Evolutionary conservation across 2,113 vertebrate species (phyloP), one percentile per base, ranked within the genome.

Genomic region (Nipponia nippon): DNA sequence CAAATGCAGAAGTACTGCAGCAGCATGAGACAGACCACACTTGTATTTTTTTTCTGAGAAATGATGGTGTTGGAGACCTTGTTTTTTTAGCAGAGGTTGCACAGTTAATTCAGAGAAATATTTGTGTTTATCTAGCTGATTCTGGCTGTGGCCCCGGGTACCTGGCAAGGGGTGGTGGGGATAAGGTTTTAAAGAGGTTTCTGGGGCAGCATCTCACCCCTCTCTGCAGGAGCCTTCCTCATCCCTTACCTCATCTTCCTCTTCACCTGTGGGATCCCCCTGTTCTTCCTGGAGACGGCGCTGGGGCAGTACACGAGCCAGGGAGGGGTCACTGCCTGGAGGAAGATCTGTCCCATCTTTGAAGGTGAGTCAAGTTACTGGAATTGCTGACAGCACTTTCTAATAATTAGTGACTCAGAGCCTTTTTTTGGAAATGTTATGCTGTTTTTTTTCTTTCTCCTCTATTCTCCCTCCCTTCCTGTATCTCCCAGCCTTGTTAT

Each of bases 261-360:
- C 91, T 97, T 99, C 89, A 98, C 98, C 71, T 99, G 99, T 1
- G 99, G 99, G 69, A 98, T 99, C 79, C 99, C 99, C 0, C 11
- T 99, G 38, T 99, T 99, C 96, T 98, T 99, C 89, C 80, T 99
- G 98, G 99, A 99, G 98, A 99, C 98, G 0, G 98, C 99, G 0
- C 44, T 99, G 97, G 99, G 99, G 32, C 99, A 99, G 94, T 99
- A 99, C 94, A 99, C 99, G 40, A 99, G 98, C 62, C 98, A 99
- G 93, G 99, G 99, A 5, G 99, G 98, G 2, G 96, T 99, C 49
- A 99, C 99, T 0, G 99, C 99, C 93, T 99, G 99, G 99, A 98
- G 98, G 97, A 99, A 99, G 98, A 99, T 99, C 85, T 99, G 99
- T 49, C 99, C 99, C 82, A 98, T 99, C 96, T 99, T 99, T 72